These are phyloP conservation scores for Crotalus adamanteus DNA, from an alignment of 2,797 vertebrate genomes.

Conservation along the genomic window DNA sequence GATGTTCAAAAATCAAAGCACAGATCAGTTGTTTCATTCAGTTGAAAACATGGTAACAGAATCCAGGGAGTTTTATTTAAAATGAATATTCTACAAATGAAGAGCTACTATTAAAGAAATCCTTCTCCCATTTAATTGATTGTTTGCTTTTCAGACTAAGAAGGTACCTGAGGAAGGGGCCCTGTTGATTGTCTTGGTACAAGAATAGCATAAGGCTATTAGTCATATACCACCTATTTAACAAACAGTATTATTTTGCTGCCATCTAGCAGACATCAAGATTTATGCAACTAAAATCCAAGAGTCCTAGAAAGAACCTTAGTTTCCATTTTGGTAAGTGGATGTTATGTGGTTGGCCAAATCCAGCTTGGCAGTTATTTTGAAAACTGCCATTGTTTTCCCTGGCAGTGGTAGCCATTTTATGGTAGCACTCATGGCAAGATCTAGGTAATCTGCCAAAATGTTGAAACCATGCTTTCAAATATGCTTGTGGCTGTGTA, in stretches of 20 bases:
- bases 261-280: not conserved
- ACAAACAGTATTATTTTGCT: not conserved
- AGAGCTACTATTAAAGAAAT: not conserved
- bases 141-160: not conserved
- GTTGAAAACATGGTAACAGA: not conserved
- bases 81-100: not conserved
- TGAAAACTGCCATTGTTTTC: not conserved
- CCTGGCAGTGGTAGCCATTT: not conserved
- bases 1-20: not conserved
- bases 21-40: not conserved
- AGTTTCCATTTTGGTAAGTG: not conserved
- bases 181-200: not conserved
- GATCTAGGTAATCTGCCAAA: not conserved
- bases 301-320: not conserved
- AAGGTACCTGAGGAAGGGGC: not conserved
- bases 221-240: not conserved
- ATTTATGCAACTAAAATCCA: not conserved
- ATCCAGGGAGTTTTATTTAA: not conserved
- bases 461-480: not conserved
- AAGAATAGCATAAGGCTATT: not conserved
- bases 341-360: not conserved
- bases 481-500: no score
- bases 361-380: not conserved
- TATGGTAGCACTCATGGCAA: not conserved
- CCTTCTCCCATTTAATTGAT: not conserved